Evolutionary conservation across 1,140 invertebrate genomes (phyloP), one percentile per base, ranked within the genome.

Genomic region (Diorhabda sublineata): DNA sequence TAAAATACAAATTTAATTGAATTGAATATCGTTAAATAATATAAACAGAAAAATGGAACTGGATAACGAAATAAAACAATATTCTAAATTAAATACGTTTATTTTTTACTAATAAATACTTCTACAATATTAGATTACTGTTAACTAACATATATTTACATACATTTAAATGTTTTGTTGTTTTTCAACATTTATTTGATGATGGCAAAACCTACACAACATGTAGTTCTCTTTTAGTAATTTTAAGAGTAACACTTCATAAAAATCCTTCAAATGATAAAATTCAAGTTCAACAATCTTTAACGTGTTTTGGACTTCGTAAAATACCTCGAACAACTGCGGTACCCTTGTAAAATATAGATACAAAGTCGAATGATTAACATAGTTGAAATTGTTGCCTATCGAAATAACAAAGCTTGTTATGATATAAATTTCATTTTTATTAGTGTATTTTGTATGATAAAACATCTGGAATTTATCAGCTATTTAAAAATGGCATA

Each of bases 81-180:
- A 2, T 26, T 63, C 59, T 69, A 75, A 75, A 73, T 75, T 73
- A 75, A 75, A 75, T 75, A 75, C 74, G 70, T 75, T 73, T 75
- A 75, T 75, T 75, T 69, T 74, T 73, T 70, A 68, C 72, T 73
- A 75, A 70, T 73, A 61, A 73, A 73, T 73, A 73, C 70, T 69
- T 70, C 74, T 75, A 75, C 74, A 75, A 70, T 73, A 69, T 71
- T 70, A 74, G 66, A 57, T 57, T 69, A 43, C 73, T 74, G 73
- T 68, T 58, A 68, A 70, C 67, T 71, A 76, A 77, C 75, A 77
- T 76, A 76, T 77, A 77, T 77, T 73, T 78, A 78, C 76, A 76
- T 72, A 76, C 74, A 73, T 75, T 73, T 70, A 74, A 72, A 66
- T 58, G 26, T 58, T 61, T 71, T 74, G 71, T 74, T 75, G 47